Evolutionary conservation across 2,888 invertebrate genomes (phyloP).

Genomic region (Stratiomys singularior): DNA sequence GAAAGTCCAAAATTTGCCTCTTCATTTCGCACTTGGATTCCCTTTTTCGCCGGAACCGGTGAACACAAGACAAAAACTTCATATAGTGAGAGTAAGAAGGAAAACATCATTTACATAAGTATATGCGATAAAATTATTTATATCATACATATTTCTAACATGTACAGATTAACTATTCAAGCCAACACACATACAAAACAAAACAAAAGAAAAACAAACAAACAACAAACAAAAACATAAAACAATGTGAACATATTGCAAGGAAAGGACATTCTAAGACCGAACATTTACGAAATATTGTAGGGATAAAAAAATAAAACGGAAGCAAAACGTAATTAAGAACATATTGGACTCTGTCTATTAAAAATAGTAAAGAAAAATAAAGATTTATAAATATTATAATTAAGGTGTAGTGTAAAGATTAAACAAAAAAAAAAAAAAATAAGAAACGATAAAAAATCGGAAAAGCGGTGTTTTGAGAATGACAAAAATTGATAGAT

Average conservation of each 20-base stretch:
- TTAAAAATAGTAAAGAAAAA: slow-evolving; percentile 22
- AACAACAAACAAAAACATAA: slow-evolving; percentile 1
- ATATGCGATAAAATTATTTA: slow-evolving; percentile 12
- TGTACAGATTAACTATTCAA: slow-evolving; percentile 24
- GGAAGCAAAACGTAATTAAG: slow-evolving; percentile 1
- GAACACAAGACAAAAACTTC: slow-evolving; percentile 2
- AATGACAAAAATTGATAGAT: not conserved
- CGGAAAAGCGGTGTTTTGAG: not conserved
- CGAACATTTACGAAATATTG: too few relatives aligned
- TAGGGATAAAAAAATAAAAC: too few relatives aligned
- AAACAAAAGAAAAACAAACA: slow-evolving; percentile 6
- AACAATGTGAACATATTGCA: not conserved
- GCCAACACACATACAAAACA: not conserved
- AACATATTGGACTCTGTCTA: slow-evolving; percentile 26
- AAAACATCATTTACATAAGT: slow-evolving; percentile 4
- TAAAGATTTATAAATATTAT: slow-evolving; percentile 23
- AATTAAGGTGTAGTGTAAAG: slow-evolving; percentile 17
- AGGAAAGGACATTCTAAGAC: not conserved
- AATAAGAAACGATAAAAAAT: not conserved
- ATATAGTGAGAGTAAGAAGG: not conserved
- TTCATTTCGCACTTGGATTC: slow-evolving; percentile 4
- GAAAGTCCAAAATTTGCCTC: not conserved
- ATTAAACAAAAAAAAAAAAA: not conserved
- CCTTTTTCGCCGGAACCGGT: not conserved
- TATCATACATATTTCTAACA: slow-evolving; percentile 38